A percentile compares a stretch with the other conserved stretches of the same genome.
Evolutionary conservation across 2,888 invertebrate genomes (phyloP).

Genomic region (Axea sp.): DNA sequence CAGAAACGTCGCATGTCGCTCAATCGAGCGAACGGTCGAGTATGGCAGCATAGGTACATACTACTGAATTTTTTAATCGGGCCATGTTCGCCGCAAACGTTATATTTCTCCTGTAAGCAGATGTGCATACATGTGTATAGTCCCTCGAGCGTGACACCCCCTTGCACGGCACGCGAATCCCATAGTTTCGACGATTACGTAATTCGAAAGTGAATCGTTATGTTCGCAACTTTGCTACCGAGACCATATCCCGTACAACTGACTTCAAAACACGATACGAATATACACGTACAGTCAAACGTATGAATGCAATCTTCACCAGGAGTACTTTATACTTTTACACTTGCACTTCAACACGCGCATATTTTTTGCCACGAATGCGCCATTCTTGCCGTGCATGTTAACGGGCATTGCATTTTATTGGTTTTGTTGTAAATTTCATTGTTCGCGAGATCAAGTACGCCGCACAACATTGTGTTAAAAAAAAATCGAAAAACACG

Average conservation of each 20-base stretch:
- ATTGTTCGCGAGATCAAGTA: slow-evolving; percentile 25
- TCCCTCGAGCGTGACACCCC: slow-evolving; percentile 57
- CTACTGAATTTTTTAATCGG: slow-evolving; percentile 63
- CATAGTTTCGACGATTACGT: slow-evolving; percentile 62
- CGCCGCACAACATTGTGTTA: slow-evolving; percentile 4
- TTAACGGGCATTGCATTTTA: slow-evolving; percentile 21
- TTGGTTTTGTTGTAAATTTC: slow-evolving; percentile 34
- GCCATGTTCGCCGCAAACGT: slow-evolving; percentile 52
- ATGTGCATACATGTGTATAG: slow-evolving; percentile 37
- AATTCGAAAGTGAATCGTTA: slow-evolving; percentile 60
- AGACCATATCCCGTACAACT: slow-evolving; percentile 40
- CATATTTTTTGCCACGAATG: slow-evolving; percentile 16
- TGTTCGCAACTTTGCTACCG: slow-evolving; percentile 45
- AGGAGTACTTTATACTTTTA: slow-evolving; percentile 26
- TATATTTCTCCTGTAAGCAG: slow-evolving; percentile 52
- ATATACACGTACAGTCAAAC: slow-evolving; percentile 34
- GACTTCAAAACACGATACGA: slow-evolving; percentile 43
- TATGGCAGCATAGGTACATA: slow-evolving; percentile 51
- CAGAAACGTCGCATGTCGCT: slow-evolving; percentile 61
- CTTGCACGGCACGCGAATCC: slow-evolving; percentile 59
- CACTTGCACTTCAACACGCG: slow-evolving; percentile 8
- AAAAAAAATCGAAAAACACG: not conserved
- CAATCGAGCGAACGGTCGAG: slow-evolving; percentile 57
- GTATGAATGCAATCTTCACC: slow-evolving; percentile 24
- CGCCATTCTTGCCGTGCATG: slow-evolving; percentile 14